Evolutionary conservation across 2,888 invertebrate genomes (phyloP).

Genomic region (Drosophila birchii): DNA sequence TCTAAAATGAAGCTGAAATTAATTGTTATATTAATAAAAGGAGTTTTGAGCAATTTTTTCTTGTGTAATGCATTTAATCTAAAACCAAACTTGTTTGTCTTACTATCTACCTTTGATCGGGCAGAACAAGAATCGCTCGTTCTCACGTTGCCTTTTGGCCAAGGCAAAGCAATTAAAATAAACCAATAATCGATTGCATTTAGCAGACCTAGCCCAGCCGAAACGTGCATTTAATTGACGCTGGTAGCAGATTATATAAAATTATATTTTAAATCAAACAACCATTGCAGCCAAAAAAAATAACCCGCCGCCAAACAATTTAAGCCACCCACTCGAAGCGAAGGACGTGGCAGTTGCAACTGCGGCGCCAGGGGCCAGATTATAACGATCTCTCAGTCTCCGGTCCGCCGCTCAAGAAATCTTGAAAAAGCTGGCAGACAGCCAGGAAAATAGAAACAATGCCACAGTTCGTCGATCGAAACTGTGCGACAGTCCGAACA

Average conservation of each 20-base stretch:
- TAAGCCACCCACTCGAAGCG: conserved; percentile 72
- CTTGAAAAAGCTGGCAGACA: conserved; percentile 10
- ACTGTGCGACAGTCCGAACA: conserved; percentile 58
- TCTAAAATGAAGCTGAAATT: conserved; percentile 1
- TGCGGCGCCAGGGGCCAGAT: conserved; percentile 73
- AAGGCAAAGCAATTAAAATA: conserved; percentile 76
- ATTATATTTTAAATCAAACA: conserved; percentile 80
- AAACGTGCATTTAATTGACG: conserved; percentile 78
- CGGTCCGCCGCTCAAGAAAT: conserved; percentile 31
- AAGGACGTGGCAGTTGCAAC: conserved; percentile 75
- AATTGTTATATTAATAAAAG: neutral
- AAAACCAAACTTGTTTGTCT: conserved; percentile 7
- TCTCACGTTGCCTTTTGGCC: conserved; percentile 68
- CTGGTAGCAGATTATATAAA: conserved; percentile 75
- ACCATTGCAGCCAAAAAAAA: conserved; percentile 51
- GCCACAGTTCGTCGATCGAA: conserved; percentile 61
- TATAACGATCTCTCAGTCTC: conserved; percentile 75
- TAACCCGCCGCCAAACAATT: conserved; percentile 51
- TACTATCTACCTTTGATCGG: conserved; percentile 37
- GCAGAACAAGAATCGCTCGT: conserved; percentile 41
- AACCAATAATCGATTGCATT: conserved; percentile 77
- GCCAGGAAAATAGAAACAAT: conserved; percentile 54
- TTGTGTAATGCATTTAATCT: conserved; percentile 9
- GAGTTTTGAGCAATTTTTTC: neutral
- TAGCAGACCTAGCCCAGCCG: conserved; percentile 55